A percentile compares a stretch with the other conserved stretches of the same genome.
phyloP scores from a whole-genome alignment of 2,888 invertebrate genomes.

The Clepsis dumicolana region DNA sequence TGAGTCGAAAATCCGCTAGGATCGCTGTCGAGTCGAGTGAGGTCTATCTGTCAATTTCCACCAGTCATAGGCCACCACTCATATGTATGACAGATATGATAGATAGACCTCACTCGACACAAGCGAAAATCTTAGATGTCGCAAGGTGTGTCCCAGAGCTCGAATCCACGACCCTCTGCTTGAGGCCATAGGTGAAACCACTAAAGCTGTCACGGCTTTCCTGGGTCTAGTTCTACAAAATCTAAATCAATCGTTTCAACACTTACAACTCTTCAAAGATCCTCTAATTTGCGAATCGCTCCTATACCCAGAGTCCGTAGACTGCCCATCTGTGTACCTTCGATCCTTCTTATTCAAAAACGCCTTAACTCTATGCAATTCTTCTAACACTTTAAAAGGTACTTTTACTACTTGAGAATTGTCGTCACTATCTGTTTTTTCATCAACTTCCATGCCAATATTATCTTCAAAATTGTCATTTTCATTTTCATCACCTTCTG shows the following conservation, averaged over 20 bases:
- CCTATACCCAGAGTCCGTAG: constrained; percentile 67
- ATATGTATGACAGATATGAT: no score
- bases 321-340: constrained; percentile 50
- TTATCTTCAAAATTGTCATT: constrained; percentile 36
- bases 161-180: no score
- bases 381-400: constrained; percentile 74
- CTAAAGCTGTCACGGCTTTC: no score
- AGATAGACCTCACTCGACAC: no score
- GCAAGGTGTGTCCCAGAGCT: no score
- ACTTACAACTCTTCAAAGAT: constrained; percentile 54
- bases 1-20: no score
- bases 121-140: no score
- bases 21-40: no score
- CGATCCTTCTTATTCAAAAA: constrained; percentile 36
- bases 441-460: constrained; percentile 46
- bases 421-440: constrained; percentile 44
- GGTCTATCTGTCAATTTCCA: no score
- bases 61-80: no score
- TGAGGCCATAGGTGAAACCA: no score
- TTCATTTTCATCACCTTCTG: constrained; percentile 40
- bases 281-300: constrained; percentile 63
- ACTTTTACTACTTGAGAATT: constrained; percentile 54
- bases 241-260: neutral
- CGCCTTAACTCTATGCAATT: constrained; percentile 46
- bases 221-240: no score